Conservation (phyloP, 2,888 invertebrate species). For the Trachelus tabidus region DNA sequence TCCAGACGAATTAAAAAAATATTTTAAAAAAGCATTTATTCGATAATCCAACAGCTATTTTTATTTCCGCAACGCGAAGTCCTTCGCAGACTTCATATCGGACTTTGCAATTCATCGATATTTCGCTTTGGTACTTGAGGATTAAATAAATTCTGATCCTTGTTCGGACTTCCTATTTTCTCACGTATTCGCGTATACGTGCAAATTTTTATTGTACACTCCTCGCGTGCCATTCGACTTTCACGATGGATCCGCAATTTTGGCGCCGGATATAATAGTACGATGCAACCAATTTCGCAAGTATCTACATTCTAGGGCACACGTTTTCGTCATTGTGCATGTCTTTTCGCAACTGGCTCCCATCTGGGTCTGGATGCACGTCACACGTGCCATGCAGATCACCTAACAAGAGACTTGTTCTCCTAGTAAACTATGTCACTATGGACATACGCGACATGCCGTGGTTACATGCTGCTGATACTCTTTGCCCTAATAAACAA, state of each 20-base stretch:
- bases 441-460: not conserved
- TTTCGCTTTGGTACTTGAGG: not conserved
- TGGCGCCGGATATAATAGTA: not conserved
- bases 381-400: slow-evolving; percentile 10
- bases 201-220: not conserved
- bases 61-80: not conserved
- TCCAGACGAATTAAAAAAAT: no score
- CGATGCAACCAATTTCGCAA: slow-evolving; percentile 26
- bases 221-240: not conserved
- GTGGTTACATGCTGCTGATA: not conserved
- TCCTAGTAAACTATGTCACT: not conserved
- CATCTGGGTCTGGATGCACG: slow-evolving; percentile 27
- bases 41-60: not conserved
- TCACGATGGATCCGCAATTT: not conserved
- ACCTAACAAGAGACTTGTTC: not conserved
- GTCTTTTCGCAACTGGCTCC: slow-evolving; percentile 33
- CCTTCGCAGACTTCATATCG: not conserved
- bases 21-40: not conserved
- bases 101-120: not conserved
- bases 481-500: slow-evolving; percentile 15
- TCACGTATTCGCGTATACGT: not conserved
- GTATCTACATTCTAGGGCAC: slow-evolving; percentile 41
- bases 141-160: not conserved
- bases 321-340: slow-evolving; percentile 37
- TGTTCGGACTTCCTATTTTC: not conserved